These are phyloP conservation scores for Paraescarpia echinospica DNA, from an alignment of 1,140 invertebrate genomes.

Conservation along the genomic window DNA sequence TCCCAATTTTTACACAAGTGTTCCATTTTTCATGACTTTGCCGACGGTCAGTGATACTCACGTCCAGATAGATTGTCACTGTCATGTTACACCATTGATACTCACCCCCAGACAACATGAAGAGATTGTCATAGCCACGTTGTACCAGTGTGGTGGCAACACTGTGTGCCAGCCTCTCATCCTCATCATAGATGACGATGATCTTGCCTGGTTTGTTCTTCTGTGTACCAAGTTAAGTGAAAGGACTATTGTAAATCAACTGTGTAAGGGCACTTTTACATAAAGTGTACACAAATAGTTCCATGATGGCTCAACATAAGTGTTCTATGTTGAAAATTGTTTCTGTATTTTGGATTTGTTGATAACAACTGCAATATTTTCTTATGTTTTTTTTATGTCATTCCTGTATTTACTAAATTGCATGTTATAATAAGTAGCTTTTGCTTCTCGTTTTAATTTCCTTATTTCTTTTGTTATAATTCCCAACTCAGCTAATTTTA, in stretches of 20 bases:
- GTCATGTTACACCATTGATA: background rate
- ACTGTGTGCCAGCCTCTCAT: constrained; percentile 56
- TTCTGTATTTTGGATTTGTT: too few species aligned
- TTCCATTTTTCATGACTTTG: too few species aligned
- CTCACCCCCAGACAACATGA: constrained; percentile 55
- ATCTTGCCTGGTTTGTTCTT: constrained; percentile 60
- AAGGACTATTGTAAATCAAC: background rate
- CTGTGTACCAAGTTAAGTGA: constrained; percentile 34
- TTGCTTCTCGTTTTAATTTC: too few species aligned
- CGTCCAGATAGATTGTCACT: background rate
- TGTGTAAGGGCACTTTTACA: background rate
- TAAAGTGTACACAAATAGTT: too few species aligned
- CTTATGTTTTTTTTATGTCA: too few species aligned
- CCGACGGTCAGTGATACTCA: background rate
- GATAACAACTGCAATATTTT: too few species aligned
- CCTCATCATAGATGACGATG: constrained; percentile 63
- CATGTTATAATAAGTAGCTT: too few species aligned
- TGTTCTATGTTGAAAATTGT: background rate
- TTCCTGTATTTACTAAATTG: too few species aligned
- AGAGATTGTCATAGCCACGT: constrained; percentile 63
- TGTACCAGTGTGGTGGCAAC: constrained; percentile 60
- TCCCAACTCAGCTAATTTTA: too few species aligned
- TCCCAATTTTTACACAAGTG: too few species aligned
- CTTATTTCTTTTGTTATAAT: too few species aligned
- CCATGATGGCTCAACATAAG: background rate